Percentiles rank a stretch among this genome's conserved stretches.
These are phyloP conservation scores for Pteromalus puparum DNA, from an alignment of 1,140 invertebrate genomes.

Conservation along the genomic window DNA sequence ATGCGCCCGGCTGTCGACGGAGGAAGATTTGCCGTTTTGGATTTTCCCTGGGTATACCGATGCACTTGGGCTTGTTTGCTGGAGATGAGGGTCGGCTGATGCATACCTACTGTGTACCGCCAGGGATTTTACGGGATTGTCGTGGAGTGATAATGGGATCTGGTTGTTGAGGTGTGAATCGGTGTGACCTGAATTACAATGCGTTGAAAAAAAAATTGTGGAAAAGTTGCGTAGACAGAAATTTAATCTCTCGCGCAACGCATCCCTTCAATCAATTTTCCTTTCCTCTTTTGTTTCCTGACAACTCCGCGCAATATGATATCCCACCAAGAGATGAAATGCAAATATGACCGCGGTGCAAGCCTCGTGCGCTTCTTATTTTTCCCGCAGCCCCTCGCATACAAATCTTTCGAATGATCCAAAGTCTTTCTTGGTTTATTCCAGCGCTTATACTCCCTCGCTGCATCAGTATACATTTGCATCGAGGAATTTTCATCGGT, in stretches of 20 bases:
- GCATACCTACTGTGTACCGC: no score
- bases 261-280: not conserved
- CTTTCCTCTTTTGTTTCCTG: not conserved
- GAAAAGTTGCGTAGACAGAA: no score
- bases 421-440: conserved; percentile 25
- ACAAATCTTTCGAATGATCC: conserved; percentile 1
- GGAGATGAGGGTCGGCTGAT: no score
- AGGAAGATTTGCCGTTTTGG: not conserved
- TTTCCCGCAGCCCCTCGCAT: not conserved
- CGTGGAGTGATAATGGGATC: no score
- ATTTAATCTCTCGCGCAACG: not conserved
- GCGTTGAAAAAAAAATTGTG: not conserved
- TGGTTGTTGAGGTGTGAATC: no score
- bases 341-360: conserved; percentile 28
- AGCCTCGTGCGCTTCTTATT: not conserved
- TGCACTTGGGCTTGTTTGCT: not conserved
- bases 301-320: not conserved
- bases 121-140: no score
- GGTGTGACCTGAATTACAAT: no score
- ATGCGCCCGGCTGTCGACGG: not conserved
- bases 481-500: not conserved
- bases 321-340: not conserved
- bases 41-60: not conserved
- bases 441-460: not conserved
- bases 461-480: not conserved